These are phyloP conservation scores for Ooceraea biroi DNA, from an alignment of 1,140 invertebrate species.

Conservation along the genomic window DNA sequence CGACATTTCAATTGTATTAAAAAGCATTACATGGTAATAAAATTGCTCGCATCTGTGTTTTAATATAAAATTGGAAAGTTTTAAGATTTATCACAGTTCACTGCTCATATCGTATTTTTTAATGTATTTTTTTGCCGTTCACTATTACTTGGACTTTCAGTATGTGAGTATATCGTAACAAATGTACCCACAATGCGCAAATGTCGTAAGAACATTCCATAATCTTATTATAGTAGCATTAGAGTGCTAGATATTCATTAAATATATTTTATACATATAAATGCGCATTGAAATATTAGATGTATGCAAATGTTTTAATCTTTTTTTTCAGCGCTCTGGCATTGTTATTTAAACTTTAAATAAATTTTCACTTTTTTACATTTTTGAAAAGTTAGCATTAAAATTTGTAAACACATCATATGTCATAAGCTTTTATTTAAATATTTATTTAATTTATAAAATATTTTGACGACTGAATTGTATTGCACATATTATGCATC, in stretches of 20 bases:
- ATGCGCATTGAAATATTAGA: constrained; percentile 4
- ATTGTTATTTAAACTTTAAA: too few relatives aligned
- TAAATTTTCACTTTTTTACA: too few relatives aligned
- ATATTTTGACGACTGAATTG: too few relatives aligned
- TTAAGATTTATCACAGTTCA: background rate
- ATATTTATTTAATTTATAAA: too few relatives aligned
- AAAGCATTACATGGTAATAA: constrained; percentile 8
- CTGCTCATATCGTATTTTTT: constrained; percentile 8
- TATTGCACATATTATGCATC: too few relatives aligned
- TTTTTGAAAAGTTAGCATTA: too few relatives aligned
- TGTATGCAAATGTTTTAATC: too few relatives aligned
- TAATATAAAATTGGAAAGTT: constrained; percentile 4
- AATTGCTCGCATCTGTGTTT: background rate
- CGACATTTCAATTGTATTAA: background rate
- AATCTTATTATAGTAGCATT: constrained; percentile 25
- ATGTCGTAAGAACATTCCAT: background rate
- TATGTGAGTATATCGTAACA: constrained; percentile 64
- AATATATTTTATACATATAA: background rate
- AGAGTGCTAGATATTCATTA: constrained; percentile 40
- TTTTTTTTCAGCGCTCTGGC: too few relatives aligned
- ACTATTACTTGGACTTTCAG: constrained; percentile 49
- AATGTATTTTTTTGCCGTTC: constrained; percentile 26
- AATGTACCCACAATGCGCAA: constrained; percentile 7
- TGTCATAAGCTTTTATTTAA: too few relatives aligned
- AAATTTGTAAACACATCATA: too few relatives aligned